Percentiles rank a stretch among this genome's conserved stretches.
Evolutionary conservation across 1,140 invertebrate genomes (phyloP).

Genomic region (Pogonomyrmex californicus): DNA sequence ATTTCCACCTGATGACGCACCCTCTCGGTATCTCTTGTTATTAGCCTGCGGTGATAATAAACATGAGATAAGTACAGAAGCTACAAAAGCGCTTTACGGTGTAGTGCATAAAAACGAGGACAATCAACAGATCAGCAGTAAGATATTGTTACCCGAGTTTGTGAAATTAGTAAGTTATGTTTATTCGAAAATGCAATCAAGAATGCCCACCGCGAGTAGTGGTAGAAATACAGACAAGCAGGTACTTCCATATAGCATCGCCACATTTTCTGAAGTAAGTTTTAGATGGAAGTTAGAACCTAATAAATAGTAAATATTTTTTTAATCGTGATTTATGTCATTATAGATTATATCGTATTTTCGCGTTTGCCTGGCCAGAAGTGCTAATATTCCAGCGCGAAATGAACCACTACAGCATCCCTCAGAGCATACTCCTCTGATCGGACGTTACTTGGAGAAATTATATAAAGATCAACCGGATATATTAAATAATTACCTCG

Average conservation of each 20-base stretch:
- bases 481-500: slow-evolving; percentile 89
- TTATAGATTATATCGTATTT: slow-evolving; percentile 92
- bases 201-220: slow-evolving; percentile 87
- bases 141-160: slow-evolving; percentile 87
- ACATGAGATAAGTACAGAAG: slow-evolving; percentile 92
- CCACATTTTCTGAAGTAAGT: slow-evolving; percentile 87
- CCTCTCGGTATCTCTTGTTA: slow-evolving; percentile 94
- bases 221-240: slow-evolving; percentile 87
- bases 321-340: slow-evolving; percentile 42
- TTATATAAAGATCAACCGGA: slow-evolving; percentile 86
- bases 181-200: slow-evolving; percentile 89
- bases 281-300: background rate
- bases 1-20: slow-evolving; percentile 93
- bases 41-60: slow-evolving; percentile 94
- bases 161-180: slow-evolving; percentile 89
- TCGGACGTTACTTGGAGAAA: slow-evolving; percentile 88
- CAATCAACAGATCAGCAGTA: slow-evolving; percentile 78
- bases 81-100: slow-evolving; percentile 91
- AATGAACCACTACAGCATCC: slow-evolving; percentile 88
- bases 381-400: slow-evolving; percentile 85
- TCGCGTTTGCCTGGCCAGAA: slow-evolving; percentile 90
- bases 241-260: slow-evolving; percentile 87
- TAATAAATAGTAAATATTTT: background rate
- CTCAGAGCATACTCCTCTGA: slow-evolving; percentile 88
- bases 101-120: slow-evolving; percentile 86